Conservation (phyloP, 2,113 vertebrate species). For the Aldabrachelys gigantea region DNA sequence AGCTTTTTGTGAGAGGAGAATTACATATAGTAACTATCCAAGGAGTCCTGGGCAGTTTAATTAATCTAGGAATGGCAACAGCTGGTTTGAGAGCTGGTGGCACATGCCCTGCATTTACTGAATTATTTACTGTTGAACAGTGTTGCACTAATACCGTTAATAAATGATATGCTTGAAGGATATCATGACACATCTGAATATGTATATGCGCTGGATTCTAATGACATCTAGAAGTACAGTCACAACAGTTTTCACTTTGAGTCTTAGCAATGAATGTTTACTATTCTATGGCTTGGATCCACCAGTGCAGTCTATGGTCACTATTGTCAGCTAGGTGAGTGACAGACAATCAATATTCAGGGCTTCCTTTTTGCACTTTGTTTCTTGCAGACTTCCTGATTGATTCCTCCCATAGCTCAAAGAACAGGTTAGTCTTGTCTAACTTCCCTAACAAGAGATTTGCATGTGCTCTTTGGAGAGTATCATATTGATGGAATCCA, state of each 20-base stretch:
- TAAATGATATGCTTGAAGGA: not conserved
- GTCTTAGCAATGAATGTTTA: not conserved
- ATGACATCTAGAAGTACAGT: not conserved
- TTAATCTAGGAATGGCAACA: not conserved
- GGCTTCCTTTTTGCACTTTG: too few relatives aligned
- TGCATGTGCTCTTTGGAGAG: not conserved
- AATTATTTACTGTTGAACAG: not conserved
- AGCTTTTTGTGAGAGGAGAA: not conserved
- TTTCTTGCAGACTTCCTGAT: not conserved
- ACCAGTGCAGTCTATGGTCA: too few relatives aligned
- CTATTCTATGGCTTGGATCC: not conserved
- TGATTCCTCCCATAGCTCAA: not conserved
- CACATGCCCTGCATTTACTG: not conserved
- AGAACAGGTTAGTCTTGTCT: not conserved
- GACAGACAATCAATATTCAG: too few relatives aligned
- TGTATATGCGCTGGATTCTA: not conserved
- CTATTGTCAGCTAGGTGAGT: too few relatives aligned
- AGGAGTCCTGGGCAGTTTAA: not conserved
- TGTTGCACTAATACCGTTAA: not conserved
- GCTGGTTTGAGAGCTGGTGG: not conserved
- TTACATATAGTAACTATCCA: not conserved
- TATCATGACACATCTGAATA: not conserved
- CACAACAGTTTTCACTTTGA: not conserved
- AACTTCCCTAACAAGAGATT: not conserved
- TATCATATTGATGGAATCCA: not conserved